Percentiles rank a stretch among this genome's conserved stretches.
phyloP scores from a whole-genome alignment of 2,113 vertebrate genomes.

The Penelope pileata region DNA sequence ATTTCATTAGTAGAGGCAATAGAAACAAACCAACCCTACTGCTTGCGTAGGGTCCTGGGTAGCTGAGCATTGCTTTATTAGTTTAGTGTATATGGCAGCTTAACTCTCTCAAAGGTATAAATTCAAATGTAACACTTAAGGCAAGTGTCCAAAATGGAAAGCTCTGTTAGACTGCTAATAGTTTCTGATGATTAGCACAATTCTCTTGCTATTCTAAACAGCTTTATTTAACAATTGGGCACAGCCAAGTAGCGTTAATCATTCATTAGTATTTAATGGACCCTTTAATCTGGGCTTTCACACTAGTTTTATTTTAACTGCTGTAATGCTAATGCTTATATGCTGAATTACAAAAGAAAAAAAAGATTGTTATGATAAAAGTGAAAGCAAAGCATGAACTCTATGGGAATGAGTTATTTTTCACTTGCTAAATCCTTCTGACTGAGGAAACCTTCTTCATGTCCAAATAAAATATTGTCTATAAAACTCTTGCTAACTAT shows the following conservation, averaged over 20 bases:
- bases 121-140: background rate
- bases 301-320: slow-evolving; percentile 9
- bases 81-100: background rate
- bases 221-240: background rate
- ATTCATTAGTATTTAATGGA: slow-evolving; percentile 28
- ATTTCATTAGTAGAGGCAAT: background rate
- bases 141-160: background rate
- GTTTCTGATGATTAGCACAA: background rate
- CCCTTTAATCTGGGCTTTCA: background rate
- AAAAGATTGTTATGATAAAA: background rate
- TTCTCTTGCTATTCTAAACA: background rate
- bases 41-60: background rate
- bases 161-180: background rate
- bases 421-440: background rate
- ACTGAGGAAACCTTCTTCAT: background rate
- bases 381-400: background rate
- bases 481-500: background rate
- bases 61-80: background rate
- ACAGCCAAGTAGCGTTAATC: background rate
- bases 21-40: background rate
- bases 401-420: background rate
- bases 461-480: background rate
- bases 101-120: background rate
- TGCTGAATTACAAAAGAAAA: background rate
- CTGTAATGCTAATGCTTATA: background rate